phyloP scores from a whole-genome alignment of 1,140 invertebrate genomes.

The Caenorhabditis inopinata region DNA sequence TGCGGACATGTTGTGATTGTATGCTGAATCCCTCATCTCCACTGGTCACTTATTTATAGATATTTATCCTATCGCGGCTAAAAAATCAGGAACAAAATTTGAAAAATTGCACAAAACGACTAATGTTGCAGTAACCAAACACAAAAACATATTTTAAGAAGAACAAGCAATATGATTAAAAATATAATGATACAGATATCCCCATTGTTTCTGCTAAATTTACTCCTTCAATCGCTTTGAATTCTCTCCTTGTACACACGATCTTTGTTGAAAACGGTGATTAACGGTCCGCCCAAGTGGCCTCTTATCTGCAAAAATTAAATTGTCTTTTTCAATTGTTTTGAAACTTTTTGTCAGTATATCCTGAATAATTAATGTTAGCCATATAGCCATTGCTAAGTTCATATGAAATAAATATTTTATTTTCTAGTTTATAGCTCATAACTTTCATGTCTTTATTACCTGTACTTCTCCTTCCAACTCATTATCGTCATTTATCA shows the following conservation, averaged over 20 bases:
- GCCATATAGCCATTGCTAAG: no score
- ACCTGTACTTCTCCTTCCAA: constrained; percentile 8
- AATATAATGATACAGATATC: not conserved
- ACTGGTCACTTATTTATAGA: constrained; percentile 31
- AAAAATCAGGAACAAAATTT: not conserved
- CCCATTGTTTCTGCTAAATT: not conserved
- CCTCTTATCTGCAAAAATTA: constrained; percentile 19
- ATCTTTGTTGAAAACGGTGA: constrained; percentile 30
- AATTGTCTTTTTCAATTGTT: not conserved
- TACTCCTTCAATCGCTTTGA: not conserved
- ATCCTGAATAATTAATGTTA: not conserved
- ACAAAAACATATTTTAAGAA: not conserved
- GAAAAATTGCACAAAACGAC: not conserved
- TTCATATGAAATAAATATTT: no score
- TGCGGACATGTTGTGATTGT: constrained; percentile 53
- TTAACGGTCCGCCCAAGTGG: not conserved
- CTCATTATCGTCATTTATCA: not conserved
- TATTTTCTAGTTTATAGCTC: no score
- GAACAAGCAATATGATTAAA: not conserved
- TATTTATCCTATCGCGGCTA: no score
- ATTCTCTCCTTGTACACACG: not conserved
- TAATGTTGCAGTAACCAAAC: not conserved
- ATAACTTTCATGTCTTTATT: not conserved
- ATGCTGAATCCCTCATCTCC: constrained; percentile 47
- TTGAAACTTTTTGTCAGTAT: not conserved